These are phyloP conservation scores for Megaustenia siamemsis DNA, from an alignment of 2,888 invertebrate species.

Conservation along the genomic window DNA sequence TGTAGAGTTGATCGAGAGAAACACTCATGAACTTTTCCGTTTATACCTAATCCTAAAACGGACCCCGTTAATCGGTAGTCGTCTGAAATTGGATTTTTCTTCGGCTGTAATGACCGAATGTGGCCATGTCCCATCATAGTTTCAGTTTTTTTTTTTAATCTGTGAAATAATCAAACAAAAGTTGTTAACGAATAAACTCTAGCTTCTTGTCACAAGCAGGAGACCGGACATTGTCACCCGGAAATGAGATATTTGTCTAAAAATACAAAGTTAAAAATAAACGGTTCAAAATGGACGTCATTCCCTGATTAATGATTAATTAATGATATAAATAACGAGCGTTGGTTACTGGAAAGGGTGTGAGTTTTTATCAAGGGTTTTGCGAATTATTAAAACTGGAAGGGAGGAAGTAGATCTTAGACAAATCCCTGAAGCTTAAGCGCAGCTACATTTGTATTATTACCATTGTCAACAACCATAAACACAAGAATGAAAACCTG, in stretches of 20 bases:
- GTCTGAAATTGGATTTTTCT: constrained; percentile 90
- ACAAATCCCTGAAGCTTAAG: too few species aligned
- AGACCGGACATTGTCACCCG: constrained; percentile 32
- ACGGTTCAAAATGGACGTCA: not conserved
- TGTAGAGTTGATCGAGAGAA: constrained; percentile 87
- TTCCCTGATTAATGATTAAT: too few species aligned
- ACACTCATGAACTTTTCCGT: constrained; percentile 99
- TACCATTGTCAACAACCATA: too few species aligned
- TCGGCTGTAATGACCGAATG: constrained; percentile 79
- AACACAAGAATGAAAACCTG: too few species aligned
- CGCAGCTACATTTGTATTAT: too few species aligned
- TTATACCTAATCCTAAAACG: constrained; percentile 97
- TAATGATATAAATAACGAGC: too few species aligned
- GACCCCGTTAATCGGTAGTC: constrained; percentile 95
- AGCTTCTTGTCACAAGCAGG: constrained; percentile 25
- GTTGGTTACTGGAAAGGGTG: too few species aligned
- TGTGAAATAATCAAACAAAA: not conserved
- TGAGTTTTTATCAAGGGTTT: too few species aligned
- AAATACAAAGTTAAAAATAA: not conserved
- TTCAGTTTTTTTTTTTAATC: not conserved
- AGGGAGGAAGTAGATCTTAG: too few species aligned
- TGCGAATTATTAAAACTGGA: too few species aligned
- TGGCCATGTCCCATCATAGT: constrained; percentile 68
- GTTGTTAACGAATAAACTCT: not conserved
- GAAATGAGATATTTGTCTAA: constrained; percentile 38